Conservation (phyloP, 2,888 invertebrate genomes). For the Erynnis tages region DNA sequence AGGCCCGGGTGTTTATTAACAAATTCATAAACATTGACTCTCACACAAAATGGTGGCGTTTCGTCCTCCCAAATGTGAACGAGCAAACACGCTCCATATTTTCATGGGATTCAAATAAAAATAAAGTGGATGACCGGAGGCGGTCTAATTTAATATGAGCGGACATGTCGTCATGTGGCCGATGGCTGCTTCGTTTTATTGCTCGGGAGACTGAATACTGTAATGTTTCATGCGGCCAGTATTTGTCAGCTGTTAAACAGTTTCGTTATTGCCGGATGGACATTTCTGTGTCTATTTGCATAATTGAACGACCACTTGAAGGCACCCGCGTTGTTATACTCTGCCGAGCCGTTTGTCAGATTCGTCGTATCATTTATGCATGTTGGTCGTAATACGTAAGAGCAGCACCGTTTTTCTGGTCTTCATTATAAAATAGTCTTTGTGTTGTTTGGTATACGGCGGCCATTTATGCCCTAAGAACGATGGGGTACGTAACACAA, state of each 20-base stretch:
- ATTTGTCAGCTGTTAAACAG: constrained; percentile 80
- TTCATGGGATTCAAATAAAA: constrained; percentile 80
- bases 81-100: constrained; percentile 72
- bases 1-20: constrained; percentile 69
- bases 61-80: constrained; percentile 60
- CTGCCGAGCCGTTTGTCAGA: constrained; percentile 80
- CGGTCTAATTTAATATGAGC: constrained; percentile 78
- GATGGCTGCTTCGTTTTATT: constrained; percentile 73
- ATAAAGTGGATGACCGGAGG: constrained; percentile 73
- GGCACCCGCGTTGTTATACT: constrained; percentile 79
- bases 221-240: constrained; percentile 59
- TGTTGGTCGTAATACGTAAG: constrained; percentile 76
- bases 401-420: constrained; percentile 71
- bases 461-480: constrained; percentile 59
- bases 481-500: constrained; percentile 44
- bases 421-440: constrained; percentile 76
- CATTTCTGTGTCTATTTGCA: constrained; percentile 78
- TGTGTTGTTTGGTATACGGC: constrained; percentile 68
- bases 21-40: constrained; percentile 79
- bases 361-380: constrained; percentile 80
- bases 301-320: constrained; percentile 81
- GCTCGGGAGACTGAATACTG: constrained; percentile 66
- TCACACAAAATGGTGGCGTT: constrained; percentile 63
- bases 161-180: constrained; percentile 67
- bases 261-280: constrained; percentile 78